phyloP scores from a whole-genome alignment of 2,113 vertebrate genomes.

The Garra rufa region DNA sequence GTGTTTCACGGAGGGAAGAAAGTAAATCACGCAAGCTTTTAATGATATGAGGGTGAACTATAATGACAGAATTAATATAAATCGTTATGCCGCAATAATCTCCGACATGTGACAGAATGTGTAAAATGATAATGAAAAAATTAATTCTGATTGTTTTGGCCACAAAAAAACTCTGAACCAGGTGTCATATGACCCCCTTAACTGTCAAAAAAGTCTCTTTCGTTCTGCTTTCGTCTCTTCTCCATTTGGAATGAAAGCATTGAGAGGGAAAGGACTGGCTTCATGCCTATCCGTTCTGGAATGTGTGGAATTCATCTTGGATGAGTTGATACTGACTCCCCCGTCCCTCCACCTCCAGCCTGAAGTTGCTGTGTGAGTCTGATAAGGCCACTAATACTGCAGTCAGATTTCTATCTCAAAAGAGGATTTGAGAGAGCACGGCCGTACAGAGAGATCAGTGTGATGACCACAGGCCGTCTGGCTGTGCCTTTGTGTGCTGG shows the following conservation, averaged over 20 bases:
- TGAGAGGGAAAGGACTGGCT: slow-evolving; percentile 61
- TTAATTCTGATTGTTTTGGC: not conserved
- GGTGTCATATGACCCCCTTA: not conserved
- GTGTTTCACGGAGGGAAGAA: not conserved
- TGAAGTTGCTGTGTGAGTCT: slow-evolving; percentile 55
- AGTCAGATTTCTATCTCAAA: slow-evolving; percentile 55
- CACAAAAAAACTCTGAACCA: not conserved
- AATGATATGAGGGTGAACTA: not conserved
- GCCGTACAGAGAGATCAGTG: slow-evolving; percentile 17
- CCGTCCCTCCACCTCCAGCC: slow-evolving; percentile 53
- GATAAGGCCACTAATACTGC: slow-evolving; percentile 66
- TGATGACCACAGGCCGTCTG: slow-evolving; percentile 4
- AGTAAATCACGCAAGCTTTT: no score
- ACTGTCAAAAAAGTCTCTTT: not conserved
- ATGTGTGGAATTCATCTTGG: slow-evolving; percentile 74
- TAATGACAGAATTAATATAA: not conserved
- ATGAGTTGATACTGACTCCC: slow-evolving; percentile 60
- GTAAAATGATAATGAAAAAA: not conserved
- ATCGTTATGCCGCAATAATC: not conserved
- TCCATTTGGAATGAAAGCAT: not conserved
- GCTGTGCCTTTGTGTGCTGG: not conserved
- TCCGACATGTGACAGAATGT: not conserved
- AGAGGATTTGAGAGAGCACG: slow-evolving; percentile 17
- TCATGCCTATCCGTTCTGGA: slow-evolving; percentile 62
- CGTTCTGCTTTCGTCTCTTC: not conserved